Conservation (phyloP, 2,797 vertebrate genomes). For the Fringilla coelebs region DNA sequence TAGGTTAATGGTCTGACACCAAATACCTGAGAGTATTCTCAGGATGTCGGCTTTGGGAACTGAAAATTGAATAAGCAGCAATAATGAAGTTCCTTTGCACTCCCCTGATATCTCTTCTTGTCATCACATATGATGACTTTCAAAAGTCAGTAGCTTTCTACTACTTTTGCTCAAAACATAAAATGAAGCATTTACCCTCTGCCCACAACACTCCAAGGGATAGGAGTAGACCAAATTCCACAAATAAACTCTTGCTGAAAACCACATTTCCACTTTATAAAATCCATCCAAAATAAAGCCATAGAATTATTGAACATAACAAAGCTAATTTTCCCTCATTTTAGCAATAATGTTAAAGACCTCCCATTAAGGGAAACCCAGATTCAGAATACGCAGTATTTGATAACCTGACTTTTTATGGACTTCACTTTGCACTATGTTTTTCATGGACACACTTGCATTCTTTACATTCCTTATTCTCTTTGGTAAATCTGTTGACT, state of each 20-base stretch:
- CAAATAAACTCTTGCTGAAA: not conserved
- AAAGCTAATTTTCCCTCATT: not conserved
- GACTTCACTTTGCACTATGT: not conserved
- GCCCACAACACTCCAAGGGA: not conserved
- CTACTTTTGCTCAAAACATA: not conserved
- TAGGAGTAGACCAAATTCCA: not conserved
- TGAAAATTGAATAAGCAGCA: constrained; percentile 44
- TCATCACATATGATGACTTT: not conserved
- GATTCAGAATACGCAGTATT: not conserved
- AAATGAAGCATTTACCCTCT: not conserved
- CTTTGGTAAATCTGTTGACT: not conserved
- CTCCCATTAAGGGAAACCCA: not conserved
- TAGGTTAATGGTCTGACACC: constrained; percentile 47
- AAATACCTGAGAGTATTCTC: constrained; percentile 26
- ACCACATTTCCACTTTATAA: not conserved
- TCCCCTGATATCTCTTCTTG: not conserved
- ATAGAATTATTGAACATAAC: not conserved
- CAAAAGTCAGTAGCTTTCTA: constrained; percentile 5
- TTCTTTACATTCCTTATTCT: not conserved
- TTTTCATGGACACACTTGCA: not conserved
- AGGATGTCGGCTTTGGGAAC: not conserved
- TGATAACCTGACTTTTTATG: not conserved
- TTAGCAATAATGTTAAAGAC: not conserved
- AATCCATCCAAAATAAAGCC: not conserved
- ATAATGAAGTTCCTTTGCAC: constrained; percentile 16